Conservation (phyloP, 2,797 vertebrate species). For the Amblyraja radiata region DNA sequence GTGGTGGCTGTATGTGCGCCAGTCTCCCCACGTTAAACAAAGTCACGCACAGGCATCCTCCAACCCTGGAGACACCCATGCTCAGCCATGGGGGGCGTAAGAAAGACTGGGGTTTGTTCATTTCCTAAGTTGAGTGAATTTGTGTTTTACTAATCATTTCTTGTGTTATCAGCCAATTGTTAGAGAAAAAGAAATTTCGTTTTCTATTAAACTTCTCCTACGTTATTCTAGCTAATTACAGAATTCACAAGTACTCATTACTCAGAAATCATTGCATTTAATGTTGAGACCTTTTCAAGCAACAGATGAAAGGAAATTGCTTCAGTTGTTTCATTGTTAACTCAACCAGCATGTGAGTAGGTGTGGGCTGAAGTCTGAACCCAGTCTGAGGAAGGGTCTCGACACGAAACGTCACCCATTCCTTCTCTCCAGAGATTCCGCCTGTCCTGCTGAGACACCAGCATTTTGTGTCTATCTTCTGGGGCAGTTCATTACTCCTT, state of each 20-base stretch:
- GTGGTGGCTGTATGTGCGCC: no score
- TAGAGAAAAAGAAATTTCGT: background rate
- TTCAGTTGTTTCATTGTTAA: background rate
- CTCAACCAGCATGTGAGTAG: background rate
- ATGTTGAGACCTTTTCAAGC: background rate
- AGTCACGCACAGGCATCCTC: no score
- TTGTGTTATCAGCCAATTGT: background rate
- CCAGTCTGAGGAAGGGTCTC: no score
- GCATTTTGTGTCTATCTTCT: no score
- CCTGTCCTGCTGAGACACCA: no score
- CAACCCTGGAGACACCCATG: no score
- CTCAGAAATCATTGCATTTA: background rate
- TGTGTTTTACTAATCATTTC: background rate
- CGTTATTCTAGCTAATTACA: background rate
- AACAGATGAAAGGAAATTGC: background rate
- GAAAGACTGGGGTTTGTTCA: background rate
- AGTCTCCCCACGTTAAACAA: no score
- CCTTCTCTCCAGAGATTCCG: no score
- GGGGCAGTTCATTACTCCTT: background rate
- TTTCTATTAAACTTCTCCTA: background rate
- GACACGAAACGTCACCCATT: no score
- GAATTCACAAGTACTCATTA: background rate
- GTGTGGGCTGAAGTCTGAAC: background rate
- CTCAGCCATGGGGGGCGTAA: no score
- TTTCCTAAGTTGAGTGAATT: background rate